Evolutionary conservation across 2,797 vertebrate species (phyloP), one percentile per base, ranked within the genome.

Genomic region (Buceros bicornis): DNA sequence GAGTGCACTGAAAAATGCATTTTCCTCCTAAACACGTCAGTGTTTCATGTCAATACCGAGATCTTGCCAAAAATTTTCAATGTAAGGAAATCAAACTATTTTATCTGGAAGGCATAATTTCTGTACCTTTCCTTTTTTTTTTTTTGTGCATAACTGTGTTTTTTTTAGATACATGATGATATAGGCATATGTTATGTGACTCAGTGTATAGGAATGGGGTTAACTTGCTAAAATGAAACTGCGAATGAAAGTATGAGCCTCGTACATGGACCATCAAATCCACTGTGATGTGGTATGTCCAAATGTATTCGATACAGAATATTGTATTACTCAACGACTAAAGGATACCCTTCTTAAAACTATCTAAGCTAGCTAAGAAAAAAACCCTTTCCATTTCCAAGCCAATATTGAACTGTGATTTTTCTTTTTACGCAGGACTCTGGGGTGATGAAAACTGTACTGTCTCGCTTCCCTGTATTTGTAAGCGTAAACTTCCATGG

Each of bases 361-460:
- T 53, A 61, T 31, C 26, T 72, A 54, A 82, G 37, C 28, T 89
- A 22, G 16, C 16, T 84, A 72, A 74, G 45, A 21, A 76, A 62
- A 65, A 64, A 54, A 2, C 0, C 3, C 21, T 82, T 93, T 92
- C 19, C 37, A 47, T 0, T 67, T 90, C 42, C 35, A 71, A 87
- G 26, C 11, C 24, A 51, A 4, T 6, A 2, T 2, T 92, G 28
- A 90, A 56, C 18, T 67, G 10, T 70, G 28, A 43, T 73, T 90
- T 90, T 89, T 61, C 21, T 54, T 92, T 96, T 95, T 89, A 82
- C 69, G 24, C 94, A 99, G 99, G 99, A 53, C 98, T 98, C 78
- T 99, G 99, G 99, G 98, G 97, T 13, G 87, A 92, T 47, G 97
- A 95, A 58, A 97, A 98, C 45, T 99, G 99, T 94, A 97, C 95